Base-by-base conservation (phyloP, 2,113 vertebrate genomes). In the Ammodytes dubius region DNA sequence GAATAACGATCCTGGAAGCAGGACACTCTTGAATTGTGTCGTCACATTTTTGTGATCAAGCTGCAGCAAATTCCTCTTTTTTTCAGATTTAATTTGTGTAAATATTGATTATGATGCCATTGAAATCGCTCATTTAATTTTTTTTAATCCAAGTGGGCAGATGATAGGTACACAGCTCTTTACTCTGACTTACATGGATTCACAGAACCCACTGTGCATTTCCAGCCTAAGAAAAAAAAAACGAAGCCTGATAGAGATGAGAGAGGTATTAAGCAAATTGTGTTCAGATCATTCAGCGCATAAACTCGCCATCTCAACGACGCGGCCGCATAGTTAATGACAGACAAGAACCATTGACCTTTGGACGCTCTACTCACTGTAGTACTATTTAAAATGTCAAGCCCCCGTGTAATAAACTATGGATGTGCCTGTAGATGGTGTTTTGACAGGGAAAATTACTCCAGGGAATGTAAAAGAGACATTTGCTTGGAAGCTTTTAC, bases 381-480 rank as follows among this genome's bases (percentile, higher is more conserved):
- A 70, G 84, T 84, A 76, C 75, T 74, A 79, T 89, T 83, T 81
- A 47, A 90, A 92, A 93, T 86, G 88, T 89, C 86, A 89, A 81
- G 45, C 61, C 70, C 27, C 3, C 40, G 6, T 84, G 70, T 88
- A 83, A 90, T 87, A 87, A 82, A 81, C 75, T 50, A 67, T 59
- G 64, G 53, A 59, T 63, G 39, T 69, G 49, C 17, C 75, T 60
- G 52, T 65, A 70, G 71, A 84, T 50, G 65, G 39, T 88, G 82
- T 84, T 86, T 84, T 81, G 79, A 90, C 81, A 84, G 66, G 70
- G 70, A 49, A 76, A 78, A 86, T 84, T 50, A 87, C 70, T 13
- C 4, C 13, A 14, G 8, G 8, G 53, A 57, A 47, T 7, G n/a
- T 76, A 70, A 74, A 81, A 70, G 17, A 74, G 8, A 47, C 37